phyloP scores from a whole-genome alignment of 2,113 vertebrate genomes.

The Pelobates fuscus region DNA sequence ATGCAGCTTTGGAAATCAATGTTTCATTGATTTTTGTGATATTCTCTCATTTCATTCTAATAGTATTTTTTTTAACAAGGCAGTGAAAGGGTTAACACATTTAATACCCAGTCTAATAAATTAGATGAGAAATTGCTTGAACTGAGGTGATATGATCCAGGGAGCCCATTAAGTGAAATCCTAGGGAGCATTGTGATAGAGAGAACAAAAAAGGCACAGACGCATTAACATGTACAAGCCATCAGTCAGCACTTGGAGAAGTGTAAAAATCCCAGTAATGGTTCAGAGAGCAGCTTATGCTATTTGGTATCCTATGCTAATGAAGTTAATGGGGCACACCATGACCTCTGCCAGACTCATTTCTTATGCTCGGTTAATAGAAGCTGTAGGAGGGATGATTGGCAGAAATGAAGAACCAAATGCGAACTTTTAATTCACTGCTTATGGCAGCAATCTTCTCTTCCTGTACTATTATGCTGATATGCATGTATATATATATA shows the following conservation, averaged over 20 bases:
- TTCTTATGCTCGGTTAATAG: conserved; percentile 51
- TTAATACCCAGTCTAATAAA: conserved; percentile 48
- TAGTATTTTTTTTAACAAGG: conserved; percentile 1
- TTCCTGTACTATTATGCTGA: neutral
- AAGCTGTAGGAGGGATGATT: conserved; percentile 50
- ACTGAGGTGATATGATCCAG: conserved; percentile 48
- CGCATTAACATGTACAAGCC: conserved; percentile 51
- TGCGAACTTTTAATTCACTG: conserved; percentile 28
- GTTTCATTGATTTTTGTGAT: conserved; percentile 7
- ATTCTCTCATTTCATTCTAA: conserved; percentile 18
- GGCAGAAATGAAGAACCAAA: conserved; percentile 37
- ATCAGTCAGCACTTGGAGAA: conserved; percentile 50
- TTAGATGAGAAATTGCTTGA: conserved; percentile 47
- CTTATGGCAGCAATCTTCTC: conserved; percentile 14
- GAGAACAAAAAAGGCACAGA: conserved; percentile 47
- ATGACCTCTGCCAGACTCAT: conserved; percentile 51
- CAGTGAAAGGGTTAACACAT: conserved; percentile 27
- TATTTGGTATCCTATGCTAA: conserved; percentile 52
- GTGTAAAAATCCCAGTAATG: conserved; percentile 51
- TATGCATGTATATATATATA: neutral
- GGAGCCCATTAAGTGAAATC: conserved; percentile 49
- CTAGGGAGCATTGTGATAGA: conserved; percentile 47
- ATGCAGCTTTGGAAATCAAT: conserved; percentile 22
- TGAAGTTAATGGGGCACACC: conserved; percentile 51
- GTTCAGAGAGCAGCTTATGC: conserved; percentile 51